Base-by-base conservation (phyloP, 2,888 invertebrate genomes). In the Folsomia candida region DNA sequence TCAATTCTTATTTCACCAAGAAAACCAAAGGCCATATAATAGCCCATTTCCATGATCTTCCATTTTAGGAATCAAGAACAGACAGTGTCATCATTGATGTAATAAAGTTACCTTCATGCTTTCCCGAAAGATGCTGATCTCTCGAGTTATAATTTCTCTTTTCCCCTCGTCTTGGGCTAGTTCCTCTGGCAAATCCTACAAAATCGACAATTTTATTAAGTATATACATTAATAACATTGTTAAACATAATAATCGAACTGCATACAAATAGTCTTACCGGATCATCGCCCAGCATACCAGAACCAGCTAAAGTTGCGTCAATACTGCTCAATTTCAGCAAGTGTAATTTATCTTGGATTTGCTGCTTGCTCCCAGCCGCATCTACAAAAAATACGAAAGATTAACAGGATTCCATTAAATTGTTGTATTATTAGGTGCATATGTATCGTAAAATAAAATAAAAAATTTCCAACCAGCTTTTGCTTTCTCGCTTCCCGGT, bases 61-160 rank as follows among this genome's bases (percentile, higher is more conserved):
- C n/a, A n/a, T n/a, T n/a, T n/a, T n/a, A n/a, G n/a, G n/a, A n/a
- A n/a, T n/a, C n/a, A n/a, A n/a, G n/a, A n/a, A n/a, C n/a, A n/a
- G n/a, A n/a, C n/a, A n/a, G n/a, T n/a, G n/a, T n/a, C n/a, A n/a
- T n/a, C n/a, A n/a, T n/a, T n/a, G n/a, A n/a, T n/a, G n/a, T n/a
- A n/a, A 37, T 37, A 54, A 28, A 28, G 14, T 64, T 89, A 94
- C 94, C 92, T 94, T 94, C 91, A 94, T 97, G 80, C 94, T 92
- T 86, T 97, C 96, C 76, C 97, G 89, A 86, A 98, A 98, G 85
- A 94, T 95, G 81, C 94, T 94, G 84, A 98, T 98, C 88, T 98
- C 98, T 81, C 96, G 88, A 82, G 94, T 94, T 80, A 98, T 98
- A 80, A 97, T 88, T 84, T 95, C 94, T 63, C 95, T 90, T 84